phyloP scores from a whole-genome alignment of 2,797 vertebrate genomes.

The Psittacula echo region DNA sequence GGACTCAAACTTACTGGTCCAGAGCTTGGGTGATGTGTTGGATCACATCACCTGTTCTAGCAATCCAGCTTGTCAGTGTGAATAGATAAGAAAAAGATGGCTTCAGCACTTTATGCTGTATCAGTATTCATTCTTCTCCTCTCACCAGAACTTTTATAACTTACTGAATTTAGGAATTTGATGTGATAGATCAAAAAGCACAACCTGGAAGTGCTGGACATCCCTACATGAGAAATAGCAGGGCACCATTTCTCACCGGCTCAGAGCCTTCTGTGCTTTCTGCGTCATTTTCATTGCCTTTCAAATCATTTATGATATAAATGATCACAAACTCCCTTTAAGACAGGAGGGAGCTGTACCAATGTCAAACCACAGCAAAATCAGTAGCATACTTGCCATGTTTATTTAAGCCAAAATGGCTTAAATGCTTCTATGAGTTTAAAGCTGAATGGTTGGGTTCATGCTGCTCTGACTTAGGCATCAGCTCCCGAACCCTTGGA shows the following conservation, averaged over 20 bases:
- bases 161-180: neutral
- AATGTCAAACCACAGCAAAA: neutral
- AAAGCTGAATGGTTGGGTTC: neutral
- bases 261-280: neutral
- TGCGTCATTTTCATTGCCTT: neutral
- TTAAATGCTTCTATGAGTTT: neutral
- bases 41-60: neutral
- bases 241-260: neutral
- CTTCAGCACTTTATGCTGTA: neutral
- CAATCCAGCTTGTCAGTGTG: neutral
- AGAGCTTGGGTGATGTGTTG: neutral
- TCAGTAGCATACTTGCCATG: neutral
- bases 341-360: neutral
- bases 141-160: neutral
- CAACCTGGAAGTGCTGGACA: neutral
- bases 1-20: neutral
- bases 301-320: neutral
- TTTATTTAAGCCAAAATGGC: neutral
- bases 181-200: neutral
- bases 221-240: rapidly evolving
- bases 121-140: neutral
- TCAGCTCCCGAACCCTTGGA: neutral
- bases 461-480: neutral
- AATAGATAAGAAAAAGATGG: neutral
- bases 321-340: neutral